These are phyloP conservation scores for Nemoura dubitans DNA, from an alignment of 2,888 invertebrate genomes.

Conservation along the genomic window DNA sequence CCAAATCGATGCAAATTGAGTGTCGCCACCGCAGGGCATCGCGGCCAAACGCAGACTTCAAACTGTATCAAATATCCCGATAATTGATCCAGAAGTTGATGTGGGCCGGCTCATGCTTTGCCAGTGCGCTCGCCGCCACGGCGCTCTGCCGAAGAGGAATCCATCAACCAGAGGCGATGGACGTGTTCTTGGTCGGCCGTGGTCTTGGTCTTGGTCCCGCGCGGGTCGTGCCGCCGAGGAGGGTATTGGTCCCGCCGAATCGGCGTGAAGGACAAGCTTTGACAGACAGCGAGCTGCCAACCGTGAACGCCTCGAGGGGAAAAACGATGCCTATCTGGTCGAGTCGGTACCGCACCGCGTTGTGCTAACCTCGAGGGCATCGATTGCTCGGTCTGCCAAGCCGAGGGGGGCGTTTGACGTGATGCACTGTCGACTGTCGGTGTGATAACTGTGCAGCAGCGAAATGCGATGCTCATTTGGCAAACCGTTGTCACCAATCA, in stretches of 20 bases:
- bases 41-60: neutral
- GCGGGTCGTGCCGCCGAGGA: neutral
- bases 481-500: no score
- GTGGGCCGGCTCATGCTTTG: no score
- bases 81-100: no score
- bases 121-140: no score
- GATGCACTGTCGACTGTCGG: no score
- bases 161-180: no score
- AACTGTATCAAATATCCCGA: neutral
- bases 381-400: neutral
- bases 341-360: neutral
- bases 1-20: neutral
- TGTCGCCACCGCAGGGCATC: neutral
- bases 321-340: neutral
- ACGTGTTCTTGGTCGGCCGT: no score
- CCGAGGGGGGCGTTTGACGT: no score
- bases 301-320: neutral
- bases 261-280: conserved; percentile 31
- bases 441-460: no score
- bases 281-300: conserved; percentile 13
- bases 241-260: neutral
- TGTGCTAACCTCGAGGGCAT: neutral
- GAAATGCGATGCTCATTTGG: no score
- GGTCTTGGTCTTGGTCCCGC: no score
- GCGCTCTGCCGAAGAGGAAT: no score